Conservation (phyloP, 2,888 invertebrate species). For the Troides helena region DNA sequence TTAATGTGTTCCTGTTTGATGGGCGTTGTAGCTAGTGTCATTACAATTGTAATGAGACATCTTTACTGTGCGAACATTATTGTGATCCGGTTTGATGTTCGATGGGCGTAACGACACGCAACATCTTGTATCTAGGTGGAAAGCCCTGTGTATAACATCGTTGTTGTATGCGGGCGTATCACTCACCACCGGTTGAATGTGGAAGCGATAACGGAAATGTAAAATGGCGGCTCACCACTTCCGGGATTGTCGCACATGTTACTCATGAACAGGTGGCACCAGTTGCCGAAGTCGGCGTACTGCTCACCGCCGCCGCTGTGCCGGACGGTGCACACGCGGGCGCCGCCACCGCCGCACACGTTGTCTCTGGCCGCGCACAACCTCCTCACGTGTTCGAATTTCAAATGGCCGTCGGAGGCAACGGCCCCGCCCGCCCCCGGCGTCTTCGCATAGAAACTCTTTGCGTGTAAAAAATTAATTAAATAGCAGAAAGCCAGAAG, state of each 20-base stretch:
- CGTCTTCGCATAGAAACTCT: constrained; percentile 15
- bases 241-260: constrained; percentile 60
- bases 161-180: no score
- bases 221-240: constrained; percentile 40
- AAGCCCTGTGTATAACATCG: no score
- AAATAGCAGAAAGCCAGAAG: neutral
- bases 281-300: constrained; percentile 51
- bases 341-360: constrained; percentile 43
- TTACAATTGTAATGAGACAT: no score
- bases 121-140: no score
- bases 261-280: constrained; percentile 53
- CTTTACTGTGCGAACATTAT: no score
- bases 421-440: constrained; percentile 3
- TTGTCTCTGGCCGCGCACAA: constrained; percentile 41
- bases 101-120: no score
- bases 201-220: neutral
- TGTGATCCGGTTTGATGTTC: no score
- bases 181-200: no score
- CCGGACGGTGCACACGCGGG: constrained; percentile 46
- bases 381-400: constrained; percentile 35
- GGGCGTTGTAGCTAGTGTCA: no score
- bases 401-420: constrained; percentile 39
- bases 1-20: no score
- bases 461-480: constrained; percentile 18
- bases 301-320: constrained; percentile 30